Conservation (phyloP, 2,113 vertebrate genomes). For the Aegotheles bennettii region DNA sequence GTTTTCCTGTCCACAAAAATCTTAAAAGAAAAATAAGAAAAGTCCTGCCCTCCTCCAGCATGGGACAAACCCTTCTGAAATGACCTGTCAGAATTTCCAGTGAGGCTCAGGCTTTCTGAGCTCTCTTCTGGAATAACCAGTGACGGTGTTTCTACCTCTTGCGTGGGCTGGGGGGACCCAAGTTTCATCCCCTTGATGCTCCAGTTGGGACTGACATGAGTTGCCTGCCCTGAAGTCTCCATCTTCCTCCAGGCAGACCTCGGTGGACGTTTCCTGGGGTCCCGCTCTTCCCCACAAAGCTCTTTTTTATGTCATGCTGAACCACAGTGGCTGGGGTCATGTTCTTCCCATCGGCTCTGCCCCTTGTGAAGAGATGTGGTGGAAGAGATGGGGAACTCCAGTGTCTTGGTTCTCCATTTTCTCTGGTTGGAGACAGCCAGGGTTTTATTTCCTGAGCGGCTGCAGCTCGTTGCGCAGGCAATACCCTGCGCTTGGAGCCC, state of each 20-base stretch:
- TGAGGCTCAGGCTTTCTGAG: not conserved
- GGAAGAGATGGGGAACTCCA: not conserved
- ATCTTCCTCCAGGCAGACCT: not conserved
- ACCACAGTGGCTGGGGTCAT: not conserved
- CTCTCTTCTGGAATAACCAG: not conserved
- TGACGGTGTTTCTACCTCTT: fast-evolving
- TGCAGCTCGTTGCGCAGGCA: fast-evolving
- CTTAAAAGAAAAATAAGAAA: not conserved
- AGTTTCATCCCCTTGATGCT: not conserved
- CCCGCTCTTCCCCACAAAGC: fast-evolving
- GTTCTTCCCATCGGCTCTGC: not conserved
- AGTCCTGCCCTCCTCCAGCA: not conserved
- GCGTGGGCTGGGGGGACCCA: not conserved
- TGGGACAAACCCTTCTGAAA: not conserved
- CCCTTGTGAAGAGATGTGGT: fast-evolving
- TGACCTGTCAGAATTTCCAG: not conserved
- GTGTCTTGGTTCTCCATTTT: not conserved
- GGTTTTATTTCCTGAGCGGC: not conserved
- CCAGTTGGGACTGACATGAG: not conserved
- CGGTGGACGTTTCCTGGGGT: not conserved
- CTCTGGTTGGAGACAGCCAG: not conserved
- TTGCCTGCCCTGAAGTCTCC: not conserved
- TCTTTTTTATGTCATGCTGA: not conserved
- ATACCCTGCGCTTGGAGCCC: not conserved
- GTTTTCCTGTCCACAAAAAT: not conserved